phyloP scores from a whole-genome alignment of 2,797 vertebrate species.

The Nothura maculosa region DNA sequence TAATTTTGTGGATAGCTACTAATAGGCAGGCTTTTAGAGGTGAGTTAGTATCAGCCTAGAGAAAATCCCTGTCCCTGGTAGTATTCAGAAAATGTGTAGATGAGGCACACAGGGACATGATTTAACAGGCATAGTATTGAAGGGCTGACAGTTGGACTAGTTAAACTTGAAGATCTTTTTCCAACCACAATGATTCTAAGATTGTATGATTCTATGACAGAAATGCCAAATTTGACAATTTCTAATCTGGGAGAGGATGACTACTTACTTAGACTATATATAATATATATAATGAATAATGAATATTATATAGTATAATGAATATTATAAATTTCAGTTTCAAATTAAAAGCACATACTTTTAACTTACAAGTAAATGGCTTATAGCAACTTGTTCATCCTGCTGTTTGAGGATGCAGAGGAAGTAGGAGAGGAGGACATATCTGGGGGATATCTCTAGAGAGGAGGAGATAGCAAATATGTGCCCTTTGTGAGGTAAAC shows the following conservation, averaged over 20 bases:
- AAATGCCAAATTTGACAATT: neutral
- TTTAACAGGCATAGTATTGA: too few relatives aligned
- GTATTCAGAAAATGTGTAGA: too few relatives aligned
- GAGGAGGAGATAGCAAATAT: neutral
- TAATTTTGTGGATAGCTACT: neutral
- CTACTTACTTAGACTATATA: neutral
- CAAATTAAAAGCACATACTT: neutral
- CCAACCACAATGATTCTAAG: too few relatives aligned
- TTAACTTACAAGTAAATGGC: neutral
- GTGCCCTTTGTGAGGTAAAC: neutral
- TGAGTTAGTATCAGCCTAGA: neutral
- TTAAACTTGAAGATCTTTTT: too few relatives aligned
- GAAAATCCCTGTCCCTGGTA: neutral
- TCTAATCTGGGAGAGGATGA: neutral
- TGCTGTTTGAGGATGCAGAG: neutral
- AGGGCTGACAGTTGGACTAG: too few relatives aligned
- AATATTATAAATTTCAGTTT: neutral
- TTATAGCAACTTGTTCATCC: neutral
- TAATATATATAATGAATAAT: neutral
- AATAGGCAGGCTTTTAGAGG: neutral
- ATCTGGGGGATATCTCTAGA: neutral
- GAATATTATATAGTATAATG: neutral
- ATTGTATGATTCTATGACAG: neutral
- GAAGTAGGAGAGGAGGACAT: neutral
- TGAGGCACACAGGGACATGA: too few relatives aligned